Percentiles rank a stretch among this genome's conserved stretches.
Conservation (phyloP, 2,113 vertebrate genomes). For the Hydropotes inermis region DNA sequence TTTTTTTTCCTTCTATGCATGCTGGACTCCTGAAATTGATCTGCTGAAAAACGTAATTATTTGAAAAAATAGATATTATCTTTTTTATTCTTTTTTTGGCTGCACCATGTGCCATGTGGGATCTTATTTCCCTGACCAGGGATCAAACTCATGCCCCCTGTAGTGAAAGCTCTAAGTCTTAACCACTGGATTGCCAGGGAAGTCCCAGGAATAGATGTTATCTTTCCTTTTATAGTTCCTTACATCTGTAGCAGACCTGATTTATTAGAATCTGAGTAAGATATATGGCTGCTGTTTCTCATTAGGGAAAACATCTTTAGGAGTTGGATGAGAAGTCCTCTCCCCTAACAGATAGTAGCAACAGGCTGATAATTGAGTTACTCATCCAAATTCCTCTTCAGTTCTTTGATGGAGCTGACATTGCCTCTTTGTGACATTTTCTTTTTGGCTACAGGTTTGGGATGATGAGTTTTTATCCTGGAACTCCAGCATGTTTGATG, state of each 20-base stretch:
- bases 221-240: not conserved
- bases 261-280: not conserved
- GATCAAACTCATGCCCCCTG: not conserved
- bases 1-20: not conserved
- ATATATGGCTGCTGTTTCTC: not conserved
- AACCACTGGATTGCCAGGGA: not conserved
- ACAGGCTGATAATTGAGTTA: not conserved
- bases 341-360: not conserved
- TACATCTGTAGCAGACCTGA: not conserved
- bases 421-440: not conserved
- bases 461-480: slow-evolving; percentile 88
- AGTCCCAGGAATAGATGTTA: not conserved
- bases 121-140: not conserved
- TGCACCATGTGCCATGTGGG: not conserved
- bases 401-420: not conserved
- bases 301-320: not conserved
- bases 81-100: not conserved
- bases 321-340: not conserved
- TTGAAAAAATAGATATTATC: not conserved
- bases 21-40: not conserved
- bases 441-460: slow-evolving; percentile 81
- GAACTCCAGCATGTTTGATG: slow-evolving; percentile 86
- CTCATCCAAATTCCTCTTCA: not conserved
- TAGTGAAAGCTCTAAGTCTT: not conserved
- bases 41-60: not conserved